Evolutionary conservation across 2,797 vertebrate species (phyloP), one percentile per base, ranked within the genome.

Genomic region (Myotis pilosus): DNA sequence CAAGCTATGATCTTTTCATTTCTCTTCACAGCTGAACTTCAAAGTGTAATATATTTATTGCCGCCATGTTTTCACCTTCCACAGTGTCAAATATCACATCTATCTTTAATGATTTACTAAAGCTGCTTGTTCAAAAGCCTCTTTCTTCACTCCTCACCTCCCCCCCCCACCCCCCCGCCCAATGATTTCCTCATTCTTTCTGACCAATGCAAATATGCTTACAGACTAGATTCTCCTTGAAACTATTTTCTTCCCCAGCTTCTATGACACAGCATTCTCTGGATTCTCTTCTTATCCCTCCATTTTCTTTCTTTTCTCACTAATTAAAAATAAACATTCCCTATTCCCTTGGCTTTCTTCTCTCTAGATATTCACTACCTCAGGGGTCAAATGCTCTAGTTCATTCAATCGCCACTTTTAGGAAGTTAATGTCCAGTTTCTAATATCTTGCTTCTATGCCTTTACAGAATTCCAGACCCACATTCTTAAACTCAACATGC

Each of bases 131-230:
- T 64, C 55, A 89, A 76, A 93, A 66, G 49, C 30, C 30, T 10
- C n/a, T 60, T 28, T 60, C 10, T 60, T 60, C 8, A 4, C 33
- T 44, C 10, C 9, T 44, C 41, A 44, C 36, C 36, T 36, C 36
- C 36, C 36, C 3, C 7, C 10, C 3, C 15, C 3, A 4, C 5
- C 41, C 41, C 38, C 4, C 5, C 41, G 25, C 38, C 4, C 28
- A 64, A 47, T 53, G 33, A 79, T 90, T 72, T 79, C 81, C 23
- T 85, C 12, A 85, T 90, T 49, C 72, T 85, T 78, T 78, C 62
- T 71, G 51, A 78, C 41, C 33, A 89, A 17, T 33, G 41, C n/a
- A 89, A 53, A 41, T 71, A 71, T 44, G 22, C 71, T 94, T 51
- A 94, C 8, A 79, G 33, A 89, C 44, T 28, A 84, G 23, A 84